These are phyloP conservation scores for Larimichthys polyactis DNA, from an alignment of 2,113 vertebrate genomes.

Conservation along the genomic window DNA sequence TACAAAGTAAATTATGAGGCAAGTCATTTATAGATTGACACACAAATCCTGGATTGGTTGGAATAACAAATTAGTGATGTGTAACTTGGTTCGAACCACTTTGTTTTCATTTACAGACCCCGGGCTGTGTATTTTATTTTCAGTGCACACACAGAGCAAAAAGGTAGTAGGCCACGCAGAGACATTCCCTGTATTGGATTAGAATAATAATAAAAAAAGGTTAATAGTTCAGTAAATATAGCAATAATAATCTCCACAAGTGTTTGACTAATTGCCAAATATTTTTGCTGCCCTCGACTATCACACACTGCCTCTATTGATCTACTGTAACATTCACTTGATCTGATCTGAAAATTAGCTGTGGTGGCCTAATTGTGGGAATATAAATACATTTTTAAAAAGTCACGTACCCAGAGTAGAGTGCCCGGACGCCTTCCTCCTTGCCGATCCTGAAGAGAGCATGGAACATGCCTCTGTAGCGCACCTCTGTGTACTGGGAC, in stretches of 20 bases:
- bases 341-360: no score
- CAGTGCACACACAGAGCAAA: no score
- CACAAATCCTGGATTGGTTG: no score
- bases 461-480: slow-evolving; percentile 96
- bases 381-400: background rate
- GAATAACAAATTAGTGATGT: no score
- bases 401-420: slow-evolving; percentile 91
- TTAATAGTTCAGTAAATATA: background rate
- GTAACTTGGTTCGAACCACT: no score
- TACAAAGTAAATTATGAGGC: no score
- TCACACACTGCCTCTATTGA: background rate
- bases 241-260: background rate
- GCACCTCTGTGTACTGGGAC: slow-evolving; percentile 92
- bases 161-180: no score
- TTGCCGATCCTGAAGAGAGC: slow-evolving; percentile 92
- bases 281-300: background rate
- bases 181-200: no score
- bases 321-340: background rate
- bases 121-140: no score
- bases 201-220: background rate
- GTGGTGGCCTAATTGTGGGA: background rate
- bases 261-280: no score
- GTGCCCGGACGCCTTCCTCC: slow-evolving; percentile 92
- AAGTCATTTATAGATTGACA: no score
- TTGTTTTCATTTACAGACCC: no score